Conservation (phyloP, 1,140 invertebrate species). For the Apolygus lucorum region DNA sequence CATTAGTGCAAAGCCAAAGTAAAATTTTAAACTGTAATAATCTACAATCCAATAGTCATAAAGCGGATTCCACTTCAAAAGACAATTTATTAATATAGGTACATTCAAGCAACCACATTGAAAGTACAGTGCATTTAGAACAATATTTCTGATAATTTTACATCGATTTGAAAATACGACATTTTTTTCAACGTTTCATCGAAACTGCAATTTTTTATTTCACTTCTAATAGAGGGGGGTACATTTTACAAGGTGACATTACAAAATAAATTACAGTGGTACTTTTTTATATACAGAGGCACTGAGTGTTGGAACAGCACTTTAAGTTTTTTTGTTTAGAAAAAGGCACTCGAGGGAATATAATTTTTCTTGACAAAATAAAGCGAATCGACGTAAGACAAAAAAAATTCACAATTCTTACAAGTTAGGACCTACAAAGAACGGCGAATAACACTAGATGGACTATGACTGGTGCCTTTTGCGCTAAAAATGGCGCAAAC, state of each 20-base stretch:
- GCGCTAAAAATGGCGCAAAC: neutral
- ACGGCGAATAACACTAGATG: neutral
- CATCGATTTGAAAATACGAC: neutral
- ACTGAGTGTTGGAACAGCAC: conserved; percentile 13
- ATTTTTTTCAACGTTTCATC: neutral
- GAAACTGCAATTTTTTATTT: neutral
- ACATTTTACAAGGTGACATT: neutral
- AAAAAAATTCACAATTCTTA: neutral
- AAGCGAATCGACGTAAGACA: neutral
- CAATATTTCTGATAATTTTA: neutral
- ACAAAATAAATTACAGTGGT: neutral
- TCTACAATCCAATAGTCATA: too few relatives aligned
- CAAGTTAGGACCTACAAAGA: neutral
- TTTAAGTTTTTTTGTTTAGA: neutral
- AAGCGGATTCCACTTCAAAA: too few relatives aligned
- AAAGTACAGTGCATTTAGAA: neutral
- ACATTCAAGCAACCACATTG: neutral
- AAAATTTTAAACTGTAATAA: too few relatives aligned
- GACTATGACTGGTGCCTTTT: neutral
- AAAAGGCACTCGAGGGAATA: conserved; percentile 8
- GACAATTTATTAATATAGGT: too few relatives aligned
- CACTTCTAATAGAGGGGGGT: neutral
- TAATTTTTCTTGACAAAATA: neutral
- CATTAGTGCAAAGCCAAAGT: too few relatives aligned
- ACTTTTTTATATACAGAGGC: conserved; percentile 1